Base-by-base conservation (phyloP, 1,140 invertebrate species). In the Ceratoteleas bidentatus region DNA sequence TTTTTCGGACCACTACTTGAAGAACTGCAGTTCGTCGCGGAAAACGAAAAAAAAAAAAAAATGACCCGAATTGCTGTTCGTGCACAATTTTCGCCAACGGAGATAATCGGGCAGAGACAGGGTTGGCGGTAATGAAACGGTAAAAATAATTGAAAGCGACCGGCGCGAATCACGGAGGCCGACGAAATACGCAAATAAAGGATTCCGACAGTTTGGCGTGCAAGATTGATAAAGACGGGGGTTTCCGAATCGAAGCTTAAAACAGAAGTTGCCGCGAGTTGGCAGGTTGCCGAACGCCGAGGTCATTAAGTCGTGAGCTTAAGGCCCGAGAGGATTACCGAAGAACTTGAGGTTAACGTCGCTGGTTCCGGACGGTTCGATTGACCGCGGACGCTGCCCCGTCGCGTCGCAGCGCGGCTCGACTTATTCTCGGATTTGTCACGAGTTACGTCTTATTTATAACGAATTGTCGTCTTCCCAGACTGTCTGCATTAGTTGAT, bases 241-340 rank as follows among this genome's bases (percentile, higher is more conserved):
- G 34, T 36, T 43, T 15, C 58, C 38, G 70, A 70, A 60, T 54
- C 54, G 38, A 57, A 72, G 53, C 52, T 79, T 79, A 69, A 80
- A 80, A 57, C 36, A 76, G 72, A 77, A 79, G 75, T 85, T 85
- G 77, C 76, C 66, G 47, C 58, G 66, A 66, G 70, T 68, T 75
- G 69, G 82, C 73, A 45, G 15, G 11, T 8, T 73, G 82, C 82
- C 82, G 56, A 77, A 56, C 77, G 53, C 43, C 73, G 77, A 84
- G 82, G 77, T 84, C 77, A 80, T 84, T 81, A 84, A 84, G 82
- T 84, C 73, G 68, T 77, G 82, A 81, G 82, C 77, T 81, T 77
- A 38, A 77, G 77, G 77, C 68, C 81, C 47, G 57, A 84, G 64
- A 69, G 50, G 49, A 81, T 62, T 60, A 61, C 36, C 69, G 57